Base-by-base conservation (phyloP, 2,113 vertebrate genomes). In the Oreochromis niloticus region DNA sequence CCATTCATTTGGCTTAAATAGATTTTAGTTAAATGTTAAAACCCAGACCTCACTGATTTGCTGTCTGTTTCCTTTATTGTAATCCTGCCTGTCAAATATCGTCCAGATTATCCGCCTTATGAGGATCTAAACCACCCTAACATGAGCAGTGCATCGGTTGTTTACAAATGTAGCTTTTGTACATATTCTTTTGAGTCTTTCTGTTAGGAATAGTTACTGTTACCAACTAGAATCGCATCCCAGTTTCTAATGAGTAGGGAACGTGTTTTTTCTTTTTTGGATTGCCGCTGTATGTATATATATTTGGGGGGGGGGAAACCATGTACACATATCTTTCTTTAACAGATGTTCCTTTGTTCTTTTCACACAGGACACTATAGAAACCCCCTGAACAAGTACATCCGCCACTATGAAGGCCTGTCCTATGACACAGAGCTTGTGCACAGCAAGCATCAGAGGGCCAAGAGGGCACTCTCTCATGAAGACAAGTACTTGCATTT, bases 331-430 rank as follows among this genome's bases (percentile, higher is more conserved):
- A n/a, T 17, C 73, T 46, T 75, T 56, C 19, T 63, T 39, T 81
- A 78, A 86, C 81, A 63, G 12, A 14, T 27, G 6, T 32, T 84
- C 16, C 9, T 88, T 24, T 86, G 22, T 85, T 87, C 48, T 80
- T 46, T 90, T 75, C 68, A 43, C 50, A 66, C 96, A 99, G 99
- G 98, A 93, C 97, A 98, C 55, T 99, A 98, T 94, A 98, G 98
- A 93, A 99, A 99, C 92, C 98, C 98, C 83, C 94, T 99, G 84
- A 99, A 97, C 95, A 98, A 98, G 94, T 98, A 98, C 90, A 97
- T 99, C 93, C 97, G 96, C 75, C 98, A 99, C 96, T 99, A 99
- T 96, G 99, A 99, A 96, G 99, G 98, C 85, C 96, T 99, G 91
- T 98, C 98, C 85, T 99, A 99, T 1, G 97, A 98, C 90, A 96